phyloP scores from a whole-genome alignment of 2,113 vertebrate genomes.

The Xyrauchen texanus region DNA sequence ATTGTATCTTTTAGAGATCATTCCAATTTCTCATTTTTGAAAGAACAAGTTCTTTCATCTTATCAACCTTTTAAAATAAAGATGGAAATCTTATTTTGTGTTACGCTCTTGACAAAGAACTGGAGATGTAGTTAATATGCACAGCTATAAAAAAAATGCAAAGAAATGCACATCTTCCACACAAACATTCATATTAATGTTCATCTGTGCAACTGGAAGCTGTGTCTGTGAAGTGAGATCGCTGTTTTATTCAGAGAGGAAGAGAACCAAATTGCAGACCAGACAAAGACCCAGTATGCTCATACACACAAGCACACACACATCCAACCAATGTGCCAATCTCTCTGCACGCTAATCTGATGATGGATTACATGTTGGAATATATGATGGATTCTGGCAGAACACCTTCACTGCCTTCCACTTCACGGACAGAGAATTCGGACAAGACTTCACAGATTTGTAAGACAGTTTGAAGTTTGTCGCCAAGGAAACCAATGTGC shows the following conservation, averaged over 20 bases:
- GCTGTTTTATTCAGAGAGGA: background rate
- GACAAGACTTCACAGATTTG: slow-evolving; percentile 54
- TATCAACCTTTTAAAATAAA: background rate
- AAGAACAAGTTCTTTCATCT: background rate
- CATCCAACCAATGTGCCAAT: background rate
- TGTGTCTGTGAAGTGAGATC: background rate
- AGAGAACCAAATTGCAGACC: too few species aligned
- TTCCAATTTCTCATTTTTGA: background rate
- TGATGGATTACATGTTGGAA: slow-evolving; percentile 31
- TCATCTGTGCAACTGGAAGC: slow-evolving; percentile 52
- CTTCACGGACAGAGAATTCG: slow-evolving; percentile 67
- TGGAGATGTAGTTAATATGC: slow-evolving; percentile 3
- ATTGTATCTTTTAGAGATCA: background rate
- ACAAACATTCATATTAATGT: slow-evolving; percentile 54
- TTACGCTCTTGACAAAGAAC: background rate
- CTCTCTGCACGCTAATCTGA: slow-evolving; percentile 28
- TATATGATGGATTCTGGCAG: slow-evolving; percentile 61
- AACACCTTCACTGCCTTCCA: slow-evolving; percentile 72
- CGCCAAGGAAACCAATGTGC: slow-evolving; percentile 57
- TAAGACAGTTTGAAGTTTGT: slow-evolving; percentile 63
- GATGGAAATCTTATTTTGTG: background rate
- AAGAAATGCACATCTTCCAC: slow-evolving; percentile 20
- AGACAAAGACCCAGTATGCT: background rate
- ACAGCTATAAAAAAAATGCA: slow-evolving; percentile 9
- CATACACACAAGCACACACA: background rate